Base-by-base conservation (phyloP, 2,797 vertebrate genomes). In the Amblyopsis hoosieri region DNA sequence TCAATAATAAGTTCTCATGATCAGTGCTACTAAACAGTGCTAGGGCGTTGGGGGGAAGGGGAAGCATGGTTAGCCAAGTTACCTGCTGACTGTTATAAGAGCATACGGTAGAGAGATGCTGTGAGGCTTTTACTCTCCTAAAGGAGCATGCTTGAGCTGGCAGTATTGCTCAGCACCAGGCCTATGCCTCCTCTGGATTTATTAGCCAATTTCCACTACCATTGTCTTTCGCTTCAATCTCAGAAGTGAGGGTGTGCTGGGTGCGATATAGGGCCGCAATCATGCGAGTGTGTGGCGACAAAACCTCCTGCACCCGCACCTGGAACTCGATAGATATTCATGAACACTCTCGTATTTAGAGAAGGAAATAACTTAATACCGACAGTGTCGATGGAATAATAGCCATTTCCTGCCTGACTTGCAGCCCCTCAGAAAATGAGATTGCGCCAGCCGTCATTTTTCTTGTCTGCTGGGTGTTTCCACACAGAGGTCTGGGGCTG, bases 261-360 rank as follows among this genome's bases (percentile, higher is more conserved):
- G 90, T 93, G 93, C 93, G 94, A 95, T 95, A 96, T 95, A 95
- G 94, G 94, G 94, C 92, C 88, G 89, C 95, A 95, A 95, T 93
- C 94, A 94, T 93, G 83, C 86, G 71, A 88, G 87, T 89, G 90
- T 89, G 88, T 85, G 91, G 94, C 91, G 87, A 88, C 88, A 86
- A 89, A 90, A 88, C 83, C 89, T 91, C 91, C 90, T 89, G 88
- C 87, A 85, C 93, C 93, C 82, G 89, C 95, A 96, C 95, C 96
- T 96, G 95, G 93, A 94, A 96, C 96, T 97, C 96, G 95, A 98
- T 98, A 97, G 96, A 96, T 97, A 98, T 98, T 98, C 96, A 98
- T 97, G 96, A 98, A 96, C 94, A 94, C 95, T 95, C 95, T 93
- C 92, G 94, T 97, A 97, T 98, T 98, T 97, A 98, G 96, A 95